Percentiles rank a stretch among this genome's conserved stretches.
These are phyloP conservation scores for Oxystoma pomonae DNA, from an alignment of 2,888 invertebrate genomes.

Conservation along the genomic window DNA sequence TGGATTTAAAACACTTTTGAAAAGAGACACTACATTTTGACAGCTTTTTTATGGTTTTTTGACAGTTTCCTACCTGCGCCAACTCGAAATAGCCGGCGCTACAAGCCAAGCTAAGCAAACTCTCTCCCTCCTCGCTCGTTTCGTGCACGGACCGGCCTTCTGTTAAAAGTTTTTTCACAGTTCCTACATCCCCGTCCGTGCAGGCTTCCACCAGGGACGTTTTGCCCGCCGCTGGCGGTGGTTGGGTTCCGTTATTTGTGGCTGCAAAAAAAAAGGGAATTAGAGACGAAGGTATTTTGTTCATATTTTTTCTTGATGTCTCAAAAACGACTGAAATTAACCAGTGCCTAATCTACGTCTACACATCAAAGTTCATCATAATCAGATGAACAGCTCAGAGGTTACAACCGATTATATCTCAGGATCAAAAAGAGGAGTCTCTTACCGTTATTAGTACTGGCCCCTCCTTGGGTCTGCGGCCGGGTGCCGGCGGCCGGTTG, in stretches of 20 bases:
- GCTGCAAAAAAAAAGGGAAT: background rate
- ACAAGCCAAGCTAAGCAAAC: conserved; percentile 91
- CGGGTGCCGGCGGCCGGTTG: background rate
- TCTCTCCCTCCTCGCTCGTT: conserved; percentile 96
- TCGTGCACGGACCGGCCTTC: conserved; percentile 94
- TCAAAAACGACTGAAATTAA: no score
- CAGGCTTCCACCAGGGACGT: conserved; percentile 84
- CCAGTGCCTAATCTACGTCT: no score
- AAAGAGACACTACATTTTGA: no score
- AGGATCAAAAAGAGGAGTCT: no score
- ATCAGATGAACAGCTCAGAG: no score
- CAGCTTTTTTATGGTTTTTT: no score
- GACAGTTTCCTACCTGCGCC: conserved; percentile 74
- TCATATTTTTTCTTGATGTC: no score
- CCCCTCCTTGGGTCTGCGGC: background rate
- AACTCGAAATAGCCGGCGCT: conserved; percentile 97
- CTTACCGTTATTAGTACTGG: background rate
- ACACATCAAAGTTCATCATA: no score
- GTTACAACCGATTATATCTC: no score
- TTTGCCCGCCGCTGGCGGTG: conserved; percentile 52
- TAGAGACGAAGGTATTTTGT: no score
- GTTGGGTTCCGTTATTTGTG: conserved; percentile 6
- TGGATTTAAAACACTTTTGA: no score
- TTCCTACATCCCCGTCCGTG: conserved; percentile 90
- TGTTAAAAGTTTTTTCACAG: conserved; percentile 85